Base-by-base conservation (phyloP, 2,113 vertebrate genomes). In the Grantiella picta region DNA sequence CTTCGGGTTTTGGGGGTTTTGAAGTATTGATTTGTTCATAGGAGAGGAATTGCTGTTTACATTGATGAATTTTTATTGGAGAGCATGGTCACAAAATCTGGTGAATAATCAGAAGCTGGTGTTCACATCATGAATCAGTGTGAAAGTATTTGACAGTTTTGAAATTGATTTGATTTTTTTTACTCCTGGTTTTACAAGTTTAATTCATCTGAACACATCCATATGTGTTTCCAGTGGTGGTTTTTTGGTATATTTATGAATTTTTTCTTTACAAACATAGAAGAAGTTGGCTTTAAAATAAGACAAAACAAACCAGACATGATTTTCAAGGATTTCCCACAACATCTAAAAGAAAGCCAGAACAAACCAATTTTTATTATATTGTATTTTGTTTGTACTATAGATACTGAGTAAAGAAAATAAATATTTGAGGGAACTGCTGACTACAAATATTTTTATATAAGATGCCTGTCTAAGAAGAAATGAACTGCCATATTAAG, bases 31-130 rank as follows among this genome's bases (percentile, higher is more conserved):
- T 69, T 53, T 7, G n/a, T 76, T 76, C 9, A 33, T 73, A 84
- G 65, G 59, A 60, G 11, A 85, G 10, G 12, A 89, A 50, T 79
- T 80, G 28, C 8, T 13, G 10, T 77, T 91, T 85, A 50, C 11
- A 47, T 8, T 83, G 16, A 35, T 82, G 20, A 49, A 6, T 61
- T 83, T 77, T 84, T 86, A 44, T 89, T 91, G 63, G 15, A 47
- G 12, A 25, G 5, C 45, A 47, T 72, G 44, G 16, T 68, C 77
- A 82, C 27, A 61, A 92, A 76, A 36, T 85, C 64, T 84, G 40
- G 28, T 60, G 29, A 94, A 69, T 91, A 91, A 94, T 92, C 35
- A 92, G 56, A 81, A 93, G 56, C 56, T 82, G 61, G 36, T 86
- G 65, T 82, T 94, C 52, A 47, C 50, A 65, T 45, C 6, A 75